These are phyloP conservation scores for Cheilosia impressa DNA, from an alignment of 2,888 invertebrate genomes.

Conservation along the genomic window DNA sequence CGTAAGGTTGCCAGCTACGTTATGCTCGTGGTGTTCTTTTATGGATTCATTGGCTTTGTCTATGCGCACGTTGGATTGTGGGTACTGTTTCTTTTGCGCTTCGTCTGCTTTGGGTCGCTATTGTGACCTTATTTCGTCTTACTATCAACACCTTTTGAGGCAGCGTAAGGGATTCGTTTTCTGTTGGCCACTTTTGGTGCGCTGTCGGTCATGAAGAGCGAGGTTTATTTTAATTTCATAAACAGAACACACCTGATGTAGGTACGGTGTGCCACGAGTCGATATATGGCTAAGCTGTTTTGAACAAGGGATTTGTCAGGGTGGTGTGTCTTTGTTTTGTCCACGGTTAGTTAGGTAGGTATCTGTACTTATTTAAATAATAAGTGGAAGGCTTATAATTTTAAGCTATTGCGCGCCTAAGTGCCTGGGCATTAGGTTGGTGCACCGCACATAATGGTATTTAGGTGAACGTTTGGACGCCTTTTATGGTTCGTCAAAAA, in stretches of 20 bases:
- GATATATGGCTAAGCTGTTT: conserved; percentile 9
- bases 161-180: conserved; percentile 19
- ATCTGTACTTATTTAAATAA: conserved; percentile 17
- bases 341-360: background rate
- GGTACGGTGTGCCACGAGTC: background rate
- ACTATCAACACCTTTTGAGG: conserved; percentile 47
- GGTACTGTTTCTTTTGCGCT: background rate
- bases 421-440: conserved; percentile 42
- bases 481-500: conserved; percentile 48
- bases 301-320: conserved; percentile 43
- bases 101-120: conserved; percentile 13
- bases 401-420: conserved; percentile 56
- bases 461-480: conserved; percentile 56
- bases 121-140: conserved; percentile 61
- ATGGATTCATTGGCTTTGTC: conserved; percentile 64
- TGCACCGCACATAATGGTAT: conserved; percentile 42
- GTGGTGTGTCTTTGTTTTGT: background rate
- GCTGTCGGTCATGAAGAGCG: background rate
- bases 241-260: conserved; percentile 3
- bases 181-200: conserved; percentile 12
- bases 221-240: background rate
- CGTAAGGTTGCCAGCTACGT: conserved; percentile 8
- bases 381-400: conserved; percentile 39
- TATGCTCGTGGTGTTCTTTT: conserved; percentile 41
- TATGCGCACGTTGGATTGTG: background rate